Conservation (phyloP, 2,888 invertebrate species). For the Xanthia icteritia region DNA sequence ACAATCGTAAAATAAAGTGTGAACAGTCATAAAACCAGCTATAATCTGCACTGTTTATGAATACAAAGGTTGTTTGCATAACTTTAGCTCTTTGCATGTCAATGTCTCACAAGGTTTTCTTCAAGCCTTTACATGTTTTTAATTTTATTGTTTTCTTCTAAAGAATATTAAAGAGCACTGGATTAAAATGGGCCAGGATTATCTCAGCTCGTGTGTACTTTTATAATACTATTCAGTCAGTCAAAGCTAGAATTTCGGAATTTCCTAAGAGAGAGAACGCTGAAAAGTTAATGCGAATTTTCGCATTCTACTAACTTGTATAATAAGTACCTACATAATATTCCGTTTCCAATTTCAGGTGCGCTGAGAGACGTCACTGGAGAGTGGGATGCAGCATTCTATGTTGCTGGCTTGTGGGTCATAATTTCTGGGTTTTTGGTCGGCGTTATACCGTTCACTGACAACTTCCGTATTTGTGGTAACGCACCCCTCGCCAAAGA, state of each 20-base stretch:
- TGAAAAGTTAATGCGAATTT: not conserved
- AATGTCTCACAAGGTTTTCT: constrained; percentile 38
- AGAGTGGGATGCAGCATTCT: constrained; percentile 95
- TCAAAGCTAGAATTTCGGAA: too few species aligned
- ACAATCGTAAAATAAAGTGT: constrained; percentile 55
- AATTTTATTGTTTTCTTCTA: not conserved
- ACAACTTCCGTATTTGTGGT: constrained; percentile 91
- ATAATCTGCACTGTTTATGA: constrained; percentile 39
- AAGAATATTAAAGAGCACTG: not conserved
- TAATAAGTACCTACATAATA: not conserved
- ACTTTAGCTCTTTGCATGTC: constrained; percentile 24
- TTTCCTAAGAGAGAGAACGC: not conserved
- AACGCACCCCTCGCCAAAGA: constrained; percentile 87
- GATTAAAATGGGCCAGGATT: not conserved
- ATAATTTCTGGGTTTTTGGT: constrained; percentile 94
- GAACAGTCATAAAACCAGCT: constrained; percentile 55
- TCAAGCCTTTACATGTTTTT: constrained; percentile 1
- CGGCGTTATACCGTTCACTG: constrained; percentile 92
- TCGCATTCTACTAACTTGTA: not conserved
- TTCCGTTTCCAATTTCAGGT: constrained; percentile 72
- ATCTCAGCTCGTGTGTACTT: not conserved
- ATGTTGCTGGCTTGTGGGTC: constrained; percentile 95
- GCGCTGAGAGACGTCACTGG: constrained; percentile 91
- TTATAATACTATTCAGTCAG: too few species aligned
- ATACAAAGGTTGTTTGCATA: constrained; percentile 46